Evolutionary conservation across 2,797 vertebrate species (phyloP), one percentile per base, ranked within the genome.

Genomic region (Halcyon leucocephala): DNA sequence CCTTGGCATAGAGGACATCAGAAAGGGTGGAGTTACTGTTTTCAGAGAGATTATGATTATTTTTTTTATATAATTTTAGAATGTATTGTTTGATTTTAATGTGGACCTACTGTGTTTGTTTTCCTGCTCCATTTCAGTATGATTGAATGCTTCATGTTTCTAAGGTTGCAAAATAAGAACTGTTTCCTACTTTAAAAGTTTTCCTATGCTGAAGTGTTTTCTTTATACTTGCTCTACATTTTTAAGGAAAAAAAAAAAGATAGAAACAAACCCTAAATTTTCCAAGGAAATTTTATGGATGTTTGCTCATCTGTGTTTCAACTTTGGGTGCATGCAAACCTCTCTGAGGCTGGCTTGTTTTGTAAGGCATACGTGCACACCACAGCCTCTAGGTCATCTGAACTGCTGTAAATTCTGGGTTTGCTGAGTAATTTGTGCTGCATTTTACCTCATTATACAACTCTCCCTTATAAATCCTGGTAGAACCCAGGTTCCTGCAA

Each of bases 301-400:
- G 2, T 88, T 86, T 69, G 1, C 12, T 72, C 16, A 67, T 69
- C 31, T 57, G 31, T 28, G 9, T 19, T 69, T 51, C 49, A 72
- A 6, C 67, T 42, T 44, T 2, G 10, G 5, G 18, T 57, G 6
- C 25, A 5, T 29, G 19, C n/a, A 67, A 28, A 49, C 3, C 15
- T 72, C 20, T 60, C 22, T 31, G 29, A 20, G 48, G 18, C 3
- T 60, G n/a, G 12, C 20, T 54, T 37, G 48, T 48, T 41, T 33
- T 62, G 12, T 65, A 67, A 60, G 41, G 14, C 1, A 0, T n/a
- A 9, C 1, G 1, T 41, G 42, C 39, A 29, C 42, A 21, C 5
- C 48, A 14, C n/a, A 39, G 21, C 24, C 33, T 9, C 9, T 17
- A 31, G 26, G 29, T 51, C 25, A 2, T 6, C 3, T 1, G 2